Base-by-base conservation (phyloP, 2,113 vertebrate genomes). In the Leptosomus discolor region DNA sequence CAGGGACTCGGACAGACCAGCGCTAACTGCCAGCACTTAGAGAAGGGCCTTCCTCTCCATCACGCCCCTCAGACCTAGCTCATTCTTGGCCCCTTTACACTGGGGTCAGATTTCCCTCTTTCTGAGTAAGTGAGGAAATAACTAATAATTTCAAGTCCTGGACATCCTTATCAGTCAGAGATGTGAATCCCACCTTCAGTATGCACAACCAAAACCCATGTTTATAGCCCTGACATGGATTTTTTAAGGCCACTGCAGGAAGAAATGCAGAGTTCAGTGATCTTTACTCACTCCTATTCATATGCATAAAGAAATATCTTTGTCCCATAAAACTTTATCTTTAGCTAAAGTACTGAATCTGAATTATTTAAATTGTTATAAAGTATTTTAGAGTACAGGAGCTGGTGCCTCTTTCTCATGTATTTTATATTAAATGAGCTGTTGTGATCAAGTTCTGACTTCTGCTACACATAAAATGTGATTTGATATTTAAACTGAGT, bases 231-330 rank as follows among this genome's bases (percentile, higher is more conserved):
- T 65, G 39, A 68, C n/a, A 75, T 20, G n/a, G 60, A 92, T 50
- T 97, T 97, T n/a, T 94, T 93, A 96, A 51, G 39, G 26, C n/a
- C 9, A 14, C n/a, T 81, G n/a, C 63, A 82, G 48, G 70, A 94
- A 91, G 79, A 81, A 88, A 95, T 57, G 56, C 43, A 82, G 86
- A 94, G 61, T 94, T 88, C 75, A 63, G 20, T 81, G 85, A 82
- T 74, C 61, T 97, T 90, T 92, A 83, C 26, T 83, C 76, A 75
- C 26, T 88, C 63, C 11, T 64, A 56, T 80, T 94, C 45, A 45
- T 65, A 86, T 36, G 27, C 37, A 86, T 92, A 90, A 92, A 85
- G 50, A 97, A 84, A 63, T 84, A 71, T 60, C 56, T 91, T 96
- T 93, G 69, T 94, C 26, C 19, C 32, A 68, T 92, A 60, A 90